Evolutionary conservation across 2,797 vertebrate species (phyloP).

Genomic region (Spinus olivaceus): DNA sequence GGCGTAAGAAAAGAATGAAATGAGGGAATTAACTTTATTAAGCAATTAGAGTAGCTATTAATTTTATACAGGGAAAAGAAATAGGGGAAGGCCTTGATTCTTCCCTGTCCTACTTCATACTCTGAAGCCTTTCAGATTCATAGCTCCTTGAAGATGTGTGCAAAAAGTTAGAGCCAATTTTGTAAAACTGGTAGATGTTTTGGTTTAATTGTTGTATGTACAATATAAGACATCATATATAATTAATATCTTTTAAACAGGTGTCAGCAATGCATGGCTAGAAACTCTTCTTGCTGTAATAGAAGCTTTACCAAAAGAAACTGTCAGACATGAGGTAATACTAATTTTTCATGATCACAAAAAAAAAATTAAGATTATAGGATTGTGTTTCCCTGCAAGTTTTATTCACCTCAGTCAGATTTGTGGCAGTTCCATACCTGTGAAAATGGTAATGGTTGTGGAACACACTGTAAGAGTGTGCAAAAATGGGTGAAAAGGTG

Average conservation of each 20-base stretch:
- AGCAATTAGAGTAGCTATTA: neutral
- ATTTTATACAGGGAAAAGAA: neutral
- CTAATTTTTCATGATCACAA: neutral
- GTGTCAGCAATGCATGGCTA: constrained; percentile 92
- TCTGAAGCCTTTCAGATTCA: neutral
- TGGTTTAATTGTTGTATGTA: neutral
- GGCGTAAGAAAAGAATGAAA: neutral
- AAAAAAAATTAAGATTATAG: neutral
- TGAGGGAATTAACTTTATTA: neutral
- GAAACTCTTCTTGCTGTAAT: constrained; percentile 91
- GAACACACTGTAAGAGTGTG: neutral
- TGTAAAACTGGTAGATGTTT: neutral
- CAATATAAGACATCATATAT: neutral
- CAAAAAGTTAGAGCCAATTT: neutral
- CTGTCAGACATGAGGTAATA: constrained; percentile 89
- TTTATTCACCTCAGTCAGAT: neutral
- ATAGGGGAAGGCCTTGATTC: neutral
- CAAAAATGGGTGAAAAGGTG: accelerated
- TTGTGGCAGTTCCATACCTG: neutral
- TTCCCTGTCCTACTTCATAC: neutral
- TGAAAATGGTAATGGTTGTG: neutral
- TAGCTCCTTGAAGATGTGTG: neutral
- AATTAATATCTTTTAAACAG: constrained; percentile 70
- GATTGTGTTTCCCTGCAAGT: neutral
- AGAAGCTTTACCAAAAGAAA: constrained; percentile 90